Percentiles rank a stretch among this genome's conserved stretches.
Evolutionary conservation across 92 coral and sea anemone species (phyloP).

Genomic region (Actinostola sp.): DNA sequence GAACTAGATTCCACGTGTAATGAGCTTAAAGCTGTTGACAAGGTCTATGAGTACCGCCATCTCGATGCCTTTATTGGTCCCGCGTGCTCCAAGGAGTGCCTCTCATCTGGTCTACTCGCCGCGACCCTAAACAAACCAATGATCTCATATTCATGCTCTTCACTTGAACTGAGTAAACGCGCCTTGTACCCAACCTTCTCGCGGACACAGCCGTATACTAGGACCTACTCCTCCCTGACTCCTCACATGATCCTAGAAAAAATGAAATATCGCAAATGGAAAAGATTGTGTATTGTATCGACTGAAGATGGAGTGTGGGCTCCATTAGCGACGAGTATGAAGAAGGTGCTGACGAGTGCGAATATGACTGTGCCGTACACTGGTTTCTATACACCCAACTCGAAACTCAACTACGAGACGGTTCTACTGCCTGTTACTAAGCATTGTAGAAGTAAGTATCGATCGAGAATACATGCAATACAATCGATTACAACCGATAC

Average conservation of each 20-base stretch:
- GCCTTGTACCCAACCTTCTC: slow-evolving; percentile 63
- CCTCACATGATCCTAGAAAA: slow-evolving; percentile 53
- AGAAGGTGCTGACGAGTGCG: slow-evolving; percentile 6
- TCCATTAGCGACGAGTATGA: slow-evolving; percentile 59
- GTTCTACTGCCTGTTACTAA: slow-evolving; percentile 59
- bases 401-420: slow-evolving; percentile 36
- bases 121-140: slow-evolving; percentile 76
- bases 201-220: slow-evolving; percentile 82
- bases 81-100: slow-evolving; percentile 71
- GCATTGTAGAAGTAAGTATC: slow-evolving; percentile 69
- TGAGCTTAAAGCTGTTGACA: slow-evolving; percentile 48
- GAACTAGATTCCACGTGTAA: slow-evolving; percentile 62
- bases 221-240: slow-evolving; percentile 55
- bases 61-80: slow-evolving; percentile 80
- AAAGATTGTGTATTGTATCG: slow-evolving; percentile 62
- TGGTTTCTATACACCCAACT: slow-evolving; percentile 58
- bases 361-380: slow-evolving; percentile 56
- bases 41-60: slow-evolving; percentile 36
- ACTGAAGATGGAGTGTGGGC: slow-evolving; percentile 75
- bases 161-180: slow-evolving; percentile 67
- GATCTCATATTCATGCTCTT: slow-evolving; percentile 82
- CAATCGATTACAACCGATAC: too few species aligned
- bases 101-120: slow-evolving; percentile 71
- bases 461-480: too few species aligned
- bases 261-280: slow-evolving; percentile 59